phyloP scores from a whole-genome alignment of 2,888 invertebrate genomes.

The Caenorhabditis wallacei region DNA sequence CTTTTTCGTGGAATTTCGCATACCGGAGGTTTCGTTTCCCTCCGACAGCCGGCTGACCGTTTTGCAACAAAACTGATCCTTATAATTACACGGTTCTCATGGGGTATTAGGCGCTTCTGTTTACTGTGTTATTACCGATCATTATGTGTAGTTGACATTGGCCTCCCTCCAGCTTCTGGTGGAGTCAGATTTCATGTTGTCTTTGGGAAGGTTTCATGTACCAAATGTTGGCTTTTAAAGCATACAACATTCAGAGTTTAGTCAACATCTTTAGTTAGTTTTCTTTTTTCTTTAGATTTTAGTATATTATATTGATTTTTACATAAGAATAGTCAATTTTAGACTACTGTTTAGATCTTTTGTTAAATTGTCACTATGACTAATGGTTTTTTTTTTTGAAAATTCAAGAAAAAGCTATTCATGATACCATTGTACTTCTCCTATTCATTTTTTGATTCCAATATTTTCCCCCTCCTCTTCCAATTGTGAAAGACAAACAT shows the following conservation, averaged over 20 bases:
- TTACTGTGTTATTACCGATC: constrained; percentile 36
- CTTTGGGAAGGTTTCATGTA: constrained; percentile 19
- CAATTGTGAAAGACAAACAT: constrained; percentile 27
- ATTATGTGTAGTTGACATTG: constrained; percentile 34
- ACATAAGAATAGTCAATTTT: no score
- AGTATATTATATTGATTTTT: no score
- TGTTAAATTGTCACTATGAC: no score
- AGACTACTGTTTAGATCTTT: no score
- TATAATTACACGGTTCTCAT: constrained; percentile 39
- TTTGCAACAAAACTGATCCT: constrained; percentile 34
- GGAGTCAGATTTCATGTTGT: constrained; percentile 30
- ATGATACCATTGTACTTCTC: no score
- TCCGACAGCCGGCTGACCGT: background rate
- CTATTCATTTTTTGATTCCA: no score
- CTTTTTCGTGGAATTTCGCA: constrained; percentile 38
- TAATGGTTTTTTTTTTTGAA: no score
- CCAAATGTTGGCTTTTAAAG: constrained; percentile 10
- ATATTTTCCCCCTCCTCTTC: background rate
- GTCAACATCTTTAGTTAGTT: background rate
- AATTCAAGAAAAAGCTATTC: no score
- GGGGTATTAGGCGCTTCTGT: constrained; percentile 33
- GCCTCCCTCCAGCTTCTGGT: constrained; percentile 8
- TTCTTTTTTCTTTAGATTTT: background rate
- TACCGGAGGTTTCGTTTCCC: constrained; percentile 28
- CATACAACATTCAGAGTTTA: constrained; percentile 4